Percentiles rank a stretch among this genome's conserved stretches.
These are phyloP conservation scores for Drosophila funebris DNA, from an alignment of 1,140 invertebrate genomes.

Conservation along the genomic window DNA sequence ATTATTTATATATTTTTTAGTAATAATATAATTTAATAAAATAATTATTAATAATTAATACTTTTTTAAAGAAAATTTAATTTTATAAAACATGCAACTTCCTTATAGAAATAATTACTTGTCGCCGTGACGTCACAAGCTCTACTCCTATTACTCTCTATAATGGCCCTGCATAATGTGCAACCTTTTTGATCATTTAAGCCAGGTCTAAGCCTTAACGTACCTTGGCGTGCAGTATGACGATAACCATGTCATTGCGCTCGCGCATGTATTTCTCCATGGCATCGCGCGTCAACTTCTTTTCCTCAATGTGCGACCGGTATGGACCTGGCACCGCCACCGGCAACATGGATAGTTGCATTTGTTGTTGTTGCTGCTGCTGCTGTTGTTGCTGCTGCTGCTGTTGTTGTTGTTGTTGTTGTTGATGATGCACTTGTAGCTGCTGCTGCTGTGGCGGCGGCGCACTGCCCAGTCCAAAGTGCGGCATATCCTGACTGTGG, in stretches of 20 bases:
- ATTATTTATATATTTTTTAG: too few relatives aligned
- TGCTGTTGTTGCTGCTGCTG: constrained; percentile 51
- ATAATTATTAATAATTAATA: too few relatives aligned
- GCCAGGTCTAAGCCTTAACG: neutral
- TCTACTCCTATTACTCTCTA: too few relatives aligned
- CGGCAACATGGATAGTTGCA: constrained; percentile 73
- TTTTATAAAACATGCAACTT: neutral
- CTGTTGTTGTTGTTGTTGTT: constrained; percentile 66
- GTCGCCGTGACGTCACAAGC: too few relatives aligned
- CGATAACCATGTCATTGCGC: constrained; percentile 97
- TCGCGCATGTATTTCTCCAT: constrained; percentile 98
- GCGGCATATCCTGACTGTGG: constrained; percentile 76
- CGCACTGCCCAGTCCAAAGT: constrained; percentile 75
- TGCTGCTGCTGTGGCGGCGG: constrained; percentile 84
- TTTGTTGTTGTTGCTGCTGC: constrained; percentile 71
- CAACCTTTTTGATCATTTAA: neutral
- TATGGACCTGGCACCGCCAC: constrained; percentile 84
- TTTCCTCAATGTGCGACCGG: constrained; percentile 87
- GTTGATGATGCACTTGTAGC: constrained; percentile 71
- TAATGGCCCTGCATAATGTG: neutral
- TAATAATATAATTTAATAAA: too few relatives aligned
- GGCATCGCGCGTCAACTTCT: constrained; percentile 94
- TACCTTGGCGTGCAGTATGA: constrained; percentile 98
- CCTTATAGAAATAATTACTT: neutral
- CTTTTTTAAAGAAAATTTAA: too few relatives aligned